These are phyloP conservation scores for Atta cephalotes DNA, from an alignment of 1,140 invertebrate genomes.

Conservation along the genomic window DNA sequence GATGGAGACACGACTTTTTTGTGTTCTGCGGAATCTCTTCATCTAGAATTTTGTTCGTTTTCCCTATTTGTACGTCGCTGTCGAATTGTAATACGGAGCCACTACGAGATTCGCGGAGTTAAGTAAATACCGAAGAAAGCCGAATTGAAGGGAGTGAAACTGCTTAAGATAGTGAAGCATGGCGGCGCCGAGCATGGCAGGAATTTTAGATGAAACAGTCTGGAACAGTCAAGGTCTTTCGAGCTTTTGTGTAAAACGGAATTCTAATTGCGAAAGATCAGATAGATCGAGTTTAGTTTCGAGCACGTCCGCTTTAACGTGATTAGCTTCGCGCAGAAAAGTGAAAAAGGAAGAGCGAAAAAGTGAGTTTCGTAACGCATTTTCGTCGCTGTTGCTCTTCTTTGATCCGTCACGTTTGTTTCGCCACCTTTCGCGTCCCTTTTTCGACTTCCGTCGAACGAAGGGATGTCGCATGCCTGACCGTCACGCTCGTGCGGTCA, in stretches of 20 bases:
- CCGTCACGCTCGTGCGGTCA: slow-evolving; percentile 41
- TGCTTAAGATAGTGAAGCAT: slow-evolving; percentile 7
- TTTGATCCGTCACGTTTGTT: slow-evolving; percentile 52
- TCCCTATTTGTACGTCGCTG: neutral
- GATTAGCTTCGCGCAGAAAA: slow-evolving; percentile 66
- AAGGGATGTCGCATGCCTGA: slow-evolving; percentile 46
- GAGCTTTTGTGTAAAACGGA: slow-evolving; percentile 56
- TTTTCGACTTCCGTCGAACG: slow-evolving; percentile 35
- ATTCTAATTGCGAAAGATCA: slow-evolving; percentile 56
- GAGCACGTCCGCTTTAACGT: slow-evolving; percentile 82
- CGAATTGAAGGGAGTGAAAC: neutral
- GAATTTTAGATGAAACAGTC: neutral
- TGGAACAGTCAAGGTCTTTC: slow-evolving; percentile 2
- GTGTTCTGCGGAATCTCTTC: slow-evolving; percentile 37
- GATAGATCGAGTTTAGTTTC: slow-evolving; percentile 74
- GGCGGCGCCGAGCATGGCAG: neutral
- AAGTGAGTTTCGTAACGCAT: neutral
- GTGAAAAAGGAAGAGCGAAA: neutral
- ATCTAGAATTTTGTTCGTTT: slow-evolving; percentile 29
- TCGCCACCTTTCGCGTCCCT: slow-evolving; percentile 39
- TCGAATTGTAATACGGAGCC: neutral
- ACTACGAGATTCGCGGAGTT: slow-evolving; percentile 3
- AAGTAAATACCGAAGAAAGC: slow-evolving; percentile 45
- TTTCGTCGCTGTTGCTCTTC: slow-evolving; percentile 16
- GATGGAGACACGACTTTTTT: slow-evolving; percentile 22